Base-by-base conservation (phyloP, 2,113 vertebrate genomes). In the Callionymus lyra region DNA sequence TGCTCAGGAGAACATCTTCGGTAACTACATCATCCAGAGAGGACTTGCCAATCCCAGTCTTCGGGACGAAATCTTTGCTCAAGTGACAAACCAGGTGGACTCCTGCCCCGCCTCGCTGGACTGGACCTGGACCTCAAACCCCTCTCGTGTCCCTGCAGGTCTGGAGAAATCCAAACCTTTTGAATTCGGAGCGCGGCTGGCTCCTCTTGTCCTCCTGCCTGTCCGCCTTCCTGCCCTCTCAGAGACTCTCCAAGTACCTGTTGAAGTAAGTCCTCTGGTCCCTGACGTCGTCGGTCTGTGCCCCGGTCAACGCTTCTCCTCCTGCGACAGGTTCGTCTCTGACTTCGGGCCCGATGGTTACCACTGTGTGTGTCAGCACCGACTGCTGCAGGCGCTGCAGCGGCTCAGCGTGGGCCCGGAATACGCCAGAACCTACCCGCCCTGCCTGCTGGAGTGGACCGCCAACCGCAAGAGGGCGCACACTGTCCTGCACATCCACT, bases 41-140 rank as follows among this genome's bases (percentile, higher is more conserved):
- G 92, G 93, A 19, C 87, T 97, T 43, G 76, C 84, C 0, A 80
- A 27, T 6, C 84, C 85, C 0, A 83, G 76, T 33, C 85, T 99
- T 47, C 79, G 93, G 55, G 93, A 99, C 0, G 95, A 99, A 85
- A 90, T 98, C 69, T 74, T 98, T 56, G 86, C 73, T 13, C 92
- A 98, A 70, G 80, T 95, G 1, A 85, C 88, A 80, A 99, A 97
- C 80, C 94, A 99, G 74, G 93, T 98, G 42, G 90, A 89, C 84
- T 50, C 14, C 2, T 21, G 34, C 6, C 34, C 16, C 3, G 17
- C 6, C 32, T 41, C 16, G 2, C 10, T n/a, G 4, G n/a, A 15
- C 2, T 16, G 14, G 34, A n/a, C 19, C 16, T 21, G 10, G 10
- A 31, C 13, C n/a, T 31, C 10, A 8, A 44, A 34, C 9, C 10